Evolutionary conservation across 2,797 vertebrate species (phyloP).

Genomic region (Darevskia mixta): DNA sequence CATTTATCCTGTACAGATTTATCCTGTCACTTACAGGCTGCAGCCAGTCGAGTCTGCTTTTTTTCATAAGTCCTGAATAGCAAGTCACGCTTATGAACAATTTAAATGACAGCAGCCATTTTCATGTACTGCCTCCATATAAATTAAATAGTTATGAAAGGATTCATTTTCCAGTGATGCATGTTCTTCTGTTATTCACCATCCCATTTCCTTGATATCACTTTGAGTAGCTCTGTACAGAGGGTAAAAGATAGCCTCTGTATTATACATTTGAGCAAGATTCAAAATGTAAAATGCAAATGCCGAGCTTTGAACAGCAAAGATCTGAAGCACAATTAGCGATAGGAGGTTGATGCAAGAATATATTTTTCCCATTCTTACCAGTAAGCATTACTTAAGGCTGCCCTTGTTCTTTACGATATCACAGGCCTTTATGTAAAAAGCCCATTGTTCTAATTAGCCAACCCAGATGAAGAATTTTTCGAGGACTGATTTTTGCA

Average conservation of each 20-base stretch:
- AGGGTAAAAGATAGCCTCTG: not conserved
- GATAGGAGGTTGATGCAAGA: not conserved
- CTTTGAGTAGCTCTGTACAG: not conserved
- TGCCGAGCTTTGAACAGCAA: not conserved
- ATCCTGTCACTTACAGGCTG: not conserved
- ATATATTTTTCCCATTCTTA: not conserved
- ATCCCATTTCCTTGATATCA: not conserved
- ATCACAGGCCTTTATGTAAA: not conserved
- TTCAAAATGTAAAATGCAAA: conserved; percentile 7
- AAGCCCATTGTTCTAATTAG: conserved; percentile 45
- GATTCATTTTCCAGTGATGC: conserved; percentile 5
- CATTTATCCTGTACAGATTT: not conserved
- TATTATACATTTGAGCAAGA: not conserved
- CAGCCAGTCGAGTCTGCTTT: not conserved
- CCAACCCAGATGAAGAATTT: conserved; percentile 46
- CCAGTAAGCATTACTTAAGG: conserved; percentile 38
- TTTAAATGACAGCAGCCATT: conserved; percentile 8
- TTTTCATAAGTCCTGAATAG: not conserved
- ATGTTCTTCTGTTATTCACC: not conserved
- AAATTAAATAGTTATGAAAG: conserved; percentile 1
- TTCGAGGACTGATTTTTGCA: conserved; percentile 51
- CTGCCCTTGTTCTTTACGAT: not conserved
- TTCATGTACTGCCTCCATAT: not conserved
- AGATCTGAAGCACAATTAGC: not conserved
- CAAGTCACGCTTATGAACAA: not conserved